Percentiles rank a stretch among this genome's conserved stretches.
Evolutionary conservation across 1,140 invertebrate species (phyloP).

Genomic region (Harlomillsia oculata): DNA sequence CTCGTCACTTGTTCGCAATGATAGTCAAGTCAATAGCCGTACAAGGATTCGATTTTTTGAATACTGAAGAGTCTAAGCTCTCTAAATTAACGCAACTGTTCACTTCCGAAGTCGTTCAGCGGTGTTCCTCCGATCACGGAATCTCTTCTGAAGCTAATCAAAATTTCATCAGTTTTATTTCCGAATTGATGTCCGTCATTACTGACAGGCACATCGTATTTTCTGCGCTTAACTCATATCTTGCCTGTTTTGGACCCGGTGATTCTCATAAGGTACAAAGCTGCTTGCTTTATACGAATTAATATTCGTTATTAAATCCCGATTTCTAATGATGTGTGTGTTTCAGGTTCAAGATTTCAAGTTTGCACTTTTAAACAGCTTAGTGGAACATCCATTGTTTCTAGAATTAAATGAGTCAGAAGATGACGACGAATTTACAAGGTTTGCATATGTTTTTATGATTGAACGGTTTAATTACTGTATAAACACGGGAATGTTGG

Average conservation of each 20-base stretch:
- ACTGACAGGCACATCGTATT: slow-evolving; percentile 29
- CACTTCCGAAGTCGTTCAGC: slow-evolving; percentile 31
- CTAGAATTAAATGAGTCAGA: slow-evolving; percentile 27
- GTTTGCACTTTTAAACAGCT: slow-evolving; percentile 24
- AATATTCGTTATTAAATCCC: not conserved
- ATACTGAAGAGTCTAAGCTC: slow-evolving; percentile 30
- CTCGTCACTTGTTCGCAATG: slow-evolving; percentile 28
- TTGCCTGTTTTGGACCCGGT: slow-evolving; percentile 34
- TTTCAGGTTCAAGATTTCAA: slow-evolving; percentile 33
- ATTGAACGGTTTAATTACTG: not conserved
- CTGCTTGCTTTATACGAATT: not conserved
- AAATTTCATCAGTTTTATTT: slow-evolving; percentile 26
- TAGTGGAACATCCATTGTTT: slow-evolving; percentile 33
- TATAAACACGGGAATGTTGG: not conserved
- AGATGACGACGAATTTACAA: slow-evolving; percentile 31
- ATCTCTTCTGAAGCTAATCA: slow-evolving; percentile 26
- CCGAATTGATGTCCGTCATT: slow-evolving; percentile 23
- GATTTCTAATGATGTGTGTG: not conserved
- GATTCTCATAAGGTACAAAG: slow-evolving; percentile 30
- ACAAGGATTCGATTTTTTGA: slow-evolving; percentile 25
- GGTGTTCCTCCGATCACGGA: slow-evolving; percentile 28
- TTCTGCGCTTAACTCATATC: slow-evolving; percentile 31
- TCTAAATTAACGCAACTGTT: slow-evolving; percentile 30
- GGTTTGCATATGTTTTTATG: slow-evolving; percentile 4
- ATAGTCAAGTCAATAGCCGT: slow-evolving; percentile 34